Evolutionary conservation across 2,797 vertebrate genomes (phyloP).

Genomic region (Myotis myotis): DNA sequence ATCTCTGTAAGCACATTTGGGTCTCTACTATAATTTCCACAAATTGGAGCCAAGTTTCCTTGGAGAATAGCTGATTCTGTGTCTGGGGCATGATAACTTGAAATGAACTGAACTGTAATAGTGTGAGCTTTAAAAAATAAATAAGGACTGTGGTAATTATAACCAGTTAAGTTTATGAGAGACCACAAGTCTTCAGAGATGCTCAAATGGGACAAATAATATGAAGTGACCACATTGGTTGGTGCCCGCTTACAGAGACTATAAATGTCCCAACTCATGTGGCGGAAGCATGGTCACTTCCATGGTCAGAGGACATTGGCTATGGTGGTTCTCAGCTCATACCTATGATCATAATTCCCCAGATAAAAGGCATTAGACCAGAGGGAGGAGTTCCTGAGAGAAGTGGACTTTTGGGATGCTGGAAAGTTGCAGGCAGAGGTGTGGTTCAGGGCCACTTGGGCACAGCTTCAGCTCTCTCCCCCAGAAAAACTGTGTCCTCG

Average conservation of each 20-base stretch:
- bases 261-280: neutral
- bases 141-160: neutral
- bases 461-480: neutral
- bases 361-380: neutral
- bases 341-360: neutral
- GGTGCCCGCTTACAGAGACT: neutral
- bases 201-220: neutral
- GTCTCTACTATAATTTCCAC: neutral
- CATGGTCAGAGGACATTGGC: neutral
- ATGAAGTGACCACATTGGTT: neutral
- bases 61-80: neutral
- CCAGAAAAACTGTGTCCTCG: neutral
- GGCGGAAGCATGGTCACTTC: neutral
- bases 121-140: neutral
- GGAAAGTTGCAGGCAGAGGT: neutral
- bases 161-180: neutral
- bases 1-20: neutral
- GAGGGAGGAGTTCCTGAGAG: neutral
- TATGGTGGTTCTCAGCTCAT: neutral
- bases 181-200: neutral
- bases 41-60: neutral
- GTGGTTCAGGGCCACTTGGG: neutral
- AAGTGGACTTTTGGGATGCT: neutral
- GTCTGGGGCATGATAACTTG: neutral
- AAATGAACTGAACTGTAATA: neutral